Conservation (phyloP, 2,113 vertebrate genomes). For the Elaphurus davidianus region DNA sequence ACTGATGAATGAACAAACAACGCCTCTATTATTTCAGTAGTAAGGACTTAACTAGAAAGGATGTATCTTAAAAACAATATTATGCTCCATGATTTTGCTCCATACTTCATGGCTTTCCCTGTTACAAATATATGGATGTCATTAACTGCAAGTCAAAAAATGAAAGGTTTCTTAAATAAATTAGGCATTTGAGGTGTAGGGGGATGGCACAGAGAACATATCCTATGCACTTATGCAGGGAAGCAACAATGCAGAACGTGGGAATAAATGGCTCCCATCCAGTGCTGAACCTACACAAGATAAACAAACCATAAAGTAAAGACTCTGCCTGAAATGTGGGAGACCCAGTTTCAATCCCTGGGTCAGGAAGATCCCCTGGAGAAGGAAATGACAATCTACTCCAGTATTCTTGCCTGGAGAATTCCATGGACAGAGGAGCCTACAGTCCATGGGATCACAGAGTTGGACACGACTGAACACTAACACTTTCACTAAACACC, state of each 20-base stretch:
- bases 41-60: not conserved
- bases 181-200: not conserved
- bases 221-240: not conserved
- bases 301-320: not conserved
- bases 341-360: not conserved
- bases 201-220: not conserved
- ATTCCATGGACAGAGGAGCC: not conserved
- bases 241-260: not conserved
- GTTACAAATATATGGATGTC: not conserved
- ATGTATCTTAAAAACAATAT: not conserved
- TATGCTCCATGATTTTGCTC: not conserved
- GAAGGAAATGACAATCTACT: not conserved
- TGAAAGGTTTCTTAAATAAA: not conserved
- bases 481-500: not conserved
- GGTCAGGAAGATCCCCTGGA: not conserved
- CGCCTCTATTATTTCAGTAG: not conserved
- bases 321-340: not conserved
- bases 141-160: not conserved
- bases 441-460: not conserved
- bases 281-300: not conserved
- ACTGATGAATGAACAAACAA: not conserved
- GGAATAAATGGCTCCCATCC: not conserved
- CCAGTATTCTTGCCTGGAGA: not conserved
- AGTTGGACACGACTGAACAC: not conserved
- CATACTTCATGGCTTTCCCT: not conserved